A percentile compares a stretch with the other conserved stretches of the same genome.
Conservation (phyloP, 2,797 vertebrate genomes). For the Etheostoma perlongum region DNA sequence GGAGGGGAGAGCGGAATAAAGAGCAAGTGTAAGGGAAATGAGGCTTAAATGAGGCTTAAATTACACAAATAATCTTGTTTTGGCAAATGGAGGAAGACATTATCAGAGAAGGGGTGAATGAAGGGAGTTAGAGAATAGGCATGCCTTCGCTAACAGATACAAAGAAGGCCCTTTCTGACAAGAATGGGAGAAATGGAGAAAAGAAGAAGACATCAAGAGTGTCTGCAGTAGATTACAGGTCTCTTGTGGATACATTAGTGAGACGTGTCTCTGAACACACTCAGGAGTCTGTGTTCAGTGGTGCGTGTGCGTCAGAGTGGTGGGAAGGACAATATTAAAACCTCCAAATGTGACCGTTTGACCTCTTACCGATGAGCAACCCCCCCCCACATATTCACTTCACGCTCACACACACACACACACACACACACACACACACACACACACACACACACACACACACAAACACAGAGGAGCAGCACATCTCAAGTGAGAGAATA, state of each 20-base stretch:
- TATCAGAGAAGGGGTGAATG: not conserved
- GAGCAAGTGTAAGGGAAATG: not conserved
- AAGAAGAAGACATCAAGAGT: not conserved
- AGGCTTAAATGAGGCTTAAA: not conserved
- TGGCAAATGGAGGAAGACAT: slow-evolving; percentile 5
- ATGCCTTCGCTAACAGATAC: not conserved
- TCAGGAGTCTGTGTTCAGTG: slow-evolving; percentile 28
- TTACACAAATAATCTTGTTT: not conserved
- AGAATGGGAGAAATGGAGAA: not conserved
- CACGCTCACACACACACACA: slow-evolving; percentile 35
- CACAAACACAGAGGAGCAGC: slow-evolving; percentile 2
- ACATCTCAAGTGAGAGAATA: slow-evolving; percentile 31
- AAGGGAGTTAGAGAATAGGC: not conserved
- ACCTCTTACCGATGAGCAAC: slow-evolving; percentile 17
- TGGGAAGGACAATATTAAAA: slow-evolving; percentile 30
- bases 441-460: slow-evolving; percentile 32
- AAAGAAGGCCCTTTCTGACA: not conserved
- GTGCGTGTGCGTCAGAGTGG: slow-evolving; percentile 14
- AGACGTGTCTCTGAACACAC: slow-evolving; percentile 42
- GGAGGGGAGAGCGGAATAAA: not conserved
- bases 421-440: slow-evolving; percentile 36
- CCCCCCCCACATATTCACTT: slow-evolving; percentile 25
- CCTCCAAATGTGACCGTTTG: slow-evolving; percentile 32
- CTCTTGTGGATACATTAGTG: slow-evolving; percentile 34
- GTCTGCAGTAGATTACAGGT: slow-evolving; percentile 19